A percentile compares a stretch with the other conserved stretches of the same genome.
Evolutionary conservation across 2,797 vertebrate genomes (phyloP).

Genomic region (Danio albolineatus): DNA sequence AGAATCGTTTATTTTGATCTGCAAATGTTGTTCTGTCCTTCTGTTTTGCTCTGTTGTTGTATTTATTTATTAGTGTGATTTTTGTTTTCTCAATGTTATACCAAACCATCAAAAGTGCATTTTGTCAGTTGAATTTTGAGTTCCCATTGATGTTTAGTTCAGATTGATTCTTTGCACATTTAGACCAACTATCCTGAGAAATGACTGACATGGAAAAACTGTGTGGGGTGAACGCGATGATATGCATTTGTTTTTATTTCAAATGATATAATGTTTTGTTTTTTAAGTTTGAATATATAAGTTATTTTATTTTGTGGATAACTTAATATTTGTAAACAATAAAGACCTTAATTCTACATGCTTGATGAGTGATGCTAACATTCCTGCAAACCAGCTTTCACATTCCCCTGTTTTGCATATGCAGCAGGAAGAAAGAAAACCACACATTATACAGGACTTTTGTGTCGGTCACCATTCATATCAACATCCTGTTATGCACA

Average conservation of each 20-base stretch:
- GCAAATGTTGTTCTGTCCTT: background rate
- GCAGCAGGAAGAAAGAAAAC: slow-evolving; percentile 69
- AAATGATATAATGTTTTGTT: slow-evolving; percentile 76
- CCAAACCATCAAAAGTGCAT: slow-evolving; percentile 20
- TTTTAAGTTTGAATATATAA: slow-evolving; percentile 81
- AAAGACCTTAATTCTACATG: slow-evolving; percentile 74
- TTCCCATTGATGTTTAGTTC: slow-evolving; percentile 23
- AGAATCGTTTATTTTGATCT: background rate
- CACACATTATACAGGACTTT: slow-evolving; percentile 68
- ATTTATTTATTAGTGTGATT: slow-evolving; percentile 49
- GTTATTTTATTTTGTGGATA: slow-evolving; percentile 88
- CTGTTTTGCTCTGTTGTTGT: slow-evolving; percentile 20
- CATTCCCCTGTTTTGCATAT: slow-evolving; percentile 69
- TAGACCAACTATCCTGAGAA: slow-evolving; percentile 72
- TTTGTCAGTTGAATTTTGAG: slow-evolving; percentile 13
- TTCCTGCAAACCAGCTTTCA: background rate
- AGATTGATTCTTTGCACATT: slow-evolving; percentile 75
- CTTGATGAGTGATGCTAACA: slow-evolving; percentile 70
- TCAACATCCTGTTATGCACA: background rate
- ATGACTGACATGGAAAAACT: slow-evolving; percentile 60
- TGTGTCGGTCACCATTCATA: slow-evolving; percentile 66
- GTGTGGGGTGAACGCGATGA: slow-evolving; percentile 72
- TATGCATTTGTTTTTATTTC: slow-evolving; percentile 74
- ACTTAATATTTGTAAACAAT: slow-evolving; percentile 86
- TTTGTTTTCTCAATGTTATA: slow-evolving; percentile 17